phyloP scores from a whole-genome alignment of 2,888 invertebrate genomes.

The Pachymerium ferrugineum region DNA sequence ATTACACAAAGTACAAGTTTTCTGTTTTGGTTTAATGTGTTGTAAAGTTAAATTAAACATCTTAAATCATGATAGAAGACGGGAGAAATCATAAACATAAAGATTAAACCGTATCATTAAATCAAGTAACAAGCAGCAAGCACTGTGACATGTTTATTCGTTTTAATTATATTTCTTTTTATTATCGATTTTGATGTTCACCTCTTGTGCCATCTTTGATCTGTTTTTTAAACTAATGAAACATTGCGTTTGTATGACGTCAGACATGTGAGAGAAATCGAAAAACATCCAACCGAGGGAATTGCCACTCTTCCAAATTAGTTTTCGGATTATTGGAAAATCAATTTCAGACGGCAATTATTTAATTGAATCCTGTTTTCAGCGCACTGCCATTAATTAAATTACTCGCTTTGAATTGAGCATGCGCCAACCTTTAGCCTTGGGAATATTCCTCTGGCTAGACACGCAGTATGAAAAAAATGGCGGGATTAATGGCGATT shows the following conservation, averaged over 20 bases:
- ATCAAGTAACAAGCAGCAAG: neutral
- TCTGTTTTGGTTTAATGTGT: slow-evolving; percentile 18
- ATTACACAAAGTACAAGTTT: neutral
- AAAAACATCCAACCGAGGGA: too few species aligned
- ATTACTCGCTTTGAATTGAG: too few species aligned
- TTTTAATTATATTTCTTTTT: neutral
- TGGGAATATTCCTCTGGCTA: neutral
- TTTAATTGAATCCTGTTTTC: too few species aligned
- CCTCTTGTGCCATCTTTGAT: neutral
- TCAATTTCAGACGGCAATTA: too few species aligned
- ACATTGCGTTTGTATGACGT: neutral
- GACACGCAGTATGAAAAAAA: neutral
- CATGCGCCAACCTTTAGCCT: neutral
- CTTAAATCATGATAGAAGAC: neutral
- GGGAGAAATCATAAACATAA: neutral
- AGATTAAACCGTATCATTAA: slow-evolving; percentile 17
- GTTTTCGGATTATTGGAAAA: too few species aligned
- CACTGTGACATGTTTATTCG: neutral
- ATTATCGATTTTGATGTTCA: neutral
- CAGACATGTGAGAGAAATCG: too few species aligned
- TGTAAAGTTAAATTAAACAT: slow-evolving; percentile 8
- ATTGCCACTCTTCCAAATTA: too few species aligned
- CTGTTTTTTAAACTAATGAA: neutral
- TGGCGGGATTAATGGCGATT: neutral
- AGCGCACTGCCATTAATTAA: too few species aligned